Conservation (phyloP, 2,113 vertebrate genomes). For the Ptilorrhoa leucosticta region DNA sequence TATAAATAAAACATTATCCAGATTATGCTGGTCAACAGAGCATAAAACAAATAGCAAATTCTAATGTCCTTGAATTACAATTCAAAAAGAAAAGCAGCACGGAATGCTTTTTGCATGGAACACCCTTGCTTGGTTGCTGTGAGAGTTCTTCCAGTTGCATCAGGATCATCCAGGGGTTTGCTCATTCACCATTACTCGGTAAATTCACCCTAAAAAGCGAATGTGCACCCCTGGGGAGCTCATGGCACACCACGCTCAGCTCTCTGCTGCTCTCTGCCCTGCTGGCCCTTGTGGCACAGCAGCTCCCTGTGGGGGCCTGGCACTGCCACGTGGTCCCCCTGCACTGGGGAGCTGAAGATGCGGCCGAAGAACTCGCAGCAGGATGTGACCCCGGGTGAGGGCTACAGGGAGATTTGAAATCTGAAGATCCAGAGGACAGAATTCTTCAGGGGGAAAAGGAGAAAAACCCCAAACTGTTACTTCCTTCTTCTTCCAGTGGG, state of each 20-base stretch:
- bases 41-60: constrained; percentile 29
- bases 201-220: not conserved
- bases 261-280: not conserved
- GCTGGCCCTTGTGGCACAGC: not conserved
- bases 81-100: not conserved
- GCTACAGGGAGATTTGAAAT: rapidly evolving
- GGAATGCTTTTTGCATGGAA: not conserved
- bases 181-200: not conserved
- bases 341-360: rapidly evolving
- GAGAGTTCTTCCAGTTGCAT: not conserved
- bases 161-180: not conserved
- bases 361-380: rapidly evolving
- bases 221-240: not conserved
- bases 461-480: not conserved
- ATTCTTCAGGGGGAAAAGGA: not conserved
- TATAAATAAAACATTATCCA: constrained; percentile 63
- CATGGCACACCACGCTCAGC: rapidly evolving
- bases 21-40: constrained; percentile 37
- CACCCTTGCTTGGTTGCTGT: not conserved
- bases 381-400: rapidly evolving
- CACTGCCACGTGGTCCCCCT: rapidly evolving
- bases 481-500: not conserved
- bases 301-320: not conserved
- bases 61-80: constrained; percentile 14
- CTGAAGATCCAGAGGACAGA: too few relatives aligned